These are phyloP conservation scores for Pterocles gutturalis DNA, from an alignment of 2,113 vertebrate species.

Conservation along the genomic window DNA sequence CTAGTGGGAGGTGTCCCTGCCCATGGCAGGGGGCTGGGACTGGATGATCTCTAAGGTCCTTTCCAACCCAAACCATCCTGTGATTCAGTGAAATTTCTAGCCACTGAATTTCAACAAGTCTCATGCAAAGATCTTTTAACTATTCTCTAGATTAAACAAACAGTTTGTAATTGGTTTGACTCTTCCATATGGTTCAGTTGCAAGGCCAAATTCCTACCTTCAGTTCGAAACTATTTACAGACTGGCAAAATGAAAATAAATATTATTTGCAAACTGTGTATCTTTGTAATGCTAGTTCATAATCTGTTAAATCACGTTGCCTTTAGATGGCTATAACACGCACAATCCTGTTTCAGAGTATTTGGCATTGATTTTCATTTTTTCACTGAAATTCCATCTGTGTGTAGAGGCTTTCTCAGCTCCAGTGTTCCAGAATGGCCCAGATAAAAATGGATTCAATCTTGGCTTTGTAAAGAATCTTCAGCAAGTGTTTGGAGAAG, in stretches of 20 bases:
- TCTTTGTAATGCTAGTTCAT: background rate
- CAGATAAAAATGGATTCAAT: slow-evolving; percentile 95
- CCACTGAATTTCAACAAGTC: background rate
- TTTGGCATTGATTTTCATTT: background rate
- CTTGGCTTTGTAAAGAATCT: slow-evolving; percentile 89
- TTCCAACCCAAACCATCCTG: too few species aligned
- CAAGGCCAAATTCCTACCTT: background rate
- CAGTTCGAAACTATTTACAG: background rate
- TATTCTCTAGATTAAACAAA: background rate
- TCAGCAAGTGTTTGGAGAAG: slow-evolving; percentile 93
- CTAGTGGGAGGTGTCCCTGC: too few species aligned
- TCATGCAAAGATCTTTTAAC: background rate
- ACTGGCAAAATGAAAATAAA: background rate
- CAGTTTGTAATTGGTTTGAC: background rate
- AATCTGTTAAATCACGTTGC: background rate
- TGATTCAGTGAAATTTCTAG: background rate
- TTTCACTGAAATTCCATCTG: background rate
- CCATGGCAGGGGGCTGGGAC: too few species aligned
- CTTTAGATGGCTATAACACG: background rate
- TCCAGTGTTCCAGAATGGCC: slow-evolving; percentile 90
- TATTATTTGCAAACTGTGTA: background rate
- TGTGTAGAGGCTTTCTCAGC: slow-evolving; percentile 92
- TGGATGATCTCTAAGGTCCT: too few species aligned
- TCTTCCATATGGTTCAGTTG: background rate
- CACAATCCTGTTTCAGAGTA: background rate